Base-by-base conservation (phyloP, 2,888 invertebrate genomes). In the Plusia festucae region DNA sequence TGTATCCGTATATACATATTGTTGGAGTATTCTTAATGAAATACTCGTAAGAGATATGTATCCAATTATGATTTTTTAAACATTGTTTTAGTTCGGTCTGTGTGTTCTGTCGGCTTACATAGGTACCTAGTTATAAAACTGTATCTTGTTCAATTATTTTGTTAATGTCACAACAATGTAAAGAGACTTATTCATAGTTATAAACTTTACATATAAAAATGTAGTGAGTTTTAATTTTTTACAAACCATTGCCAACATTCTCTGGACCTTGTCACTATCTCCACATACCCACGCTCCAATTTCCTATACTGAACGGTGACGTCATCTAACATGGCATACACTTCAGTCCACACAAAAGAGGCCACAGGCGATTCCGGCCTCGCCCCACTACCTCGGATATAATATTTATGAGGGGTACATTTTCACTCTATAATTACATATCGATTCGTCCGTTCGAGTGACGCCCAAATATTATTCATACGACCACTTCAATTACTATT, bases 391-490 rank as follows among this genome's bases (percentile, higher is more conserved):
- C 82, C 89, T 87, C 86, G 89, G 89, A 92, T 93, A 92, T 91
- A 89, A 90, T 93, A 94, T 94, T 94, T 93, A 93, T 93, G 93
- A 92, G 91, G 94, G 94, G 92, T 91, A 90, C 82, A 88, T 91
- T 93, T 91, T 91, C 90, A 92, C 91, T 93, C 91, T 93, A 93
- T 95, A 95, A 95, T 95, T 95, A 92, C 91, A 90, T 90, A 93
- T 95, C 93, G 93, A 93, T 93, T 92, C 88, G 86, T 86, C 85
- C 85, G 85, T 70, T 87, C 84, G 85, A 85, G 89, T 91, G 89
- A 90, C 93, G 91, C 93, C 93, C 93, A 91, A 93, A 93, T 93
- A 91, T 91, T 93, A 93, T 92, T 93, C 93, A 91, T 90, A 82
- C 86, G 89, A 89, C 88, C 92, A 90, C 93, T 90, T 91, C 91